Conservation (phyloP, 2,113 vertebrate genomes). For the Corythoichthys intestinalis region DNA sequence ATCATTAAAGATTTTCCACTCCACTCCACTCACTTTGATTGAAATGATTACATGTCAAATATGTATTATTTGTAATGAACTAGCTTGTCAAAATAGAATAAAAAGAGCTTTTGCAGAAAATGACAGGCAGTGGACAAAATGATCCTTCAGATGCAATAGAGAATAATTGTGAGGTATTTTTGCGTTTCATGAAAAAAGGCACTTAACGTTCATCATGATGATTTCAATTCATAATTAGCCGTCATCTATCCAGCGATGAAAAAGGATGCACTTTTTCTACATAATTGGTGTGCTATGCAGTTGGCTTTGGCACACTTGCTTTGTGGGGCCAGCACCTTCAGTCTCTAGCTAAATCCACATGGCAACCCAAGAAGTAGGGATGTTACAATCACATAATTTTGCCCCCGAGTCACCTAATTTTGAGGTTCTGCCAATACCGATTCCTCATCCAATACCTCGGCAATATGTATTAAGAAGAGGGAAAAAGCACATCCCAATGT, state of each 20-base stretch:
- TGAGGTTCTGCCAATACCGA: too few relatives aligned
- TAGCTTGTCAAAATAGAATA: constrained; percentile 10
- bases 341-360: not conserved
- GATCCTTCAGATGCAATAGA: not conserved
- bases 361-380: not conserved
- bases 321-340: not conserved
- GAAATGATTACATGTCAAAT: constrained; percentile 7
- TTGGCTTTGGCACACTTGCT: not conserved
- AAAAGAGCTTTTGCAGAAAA: not conserved
- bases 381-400: too few relatives aligned
- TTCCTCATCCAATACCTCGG: too few relatives aligned
- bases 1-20: not conserved
- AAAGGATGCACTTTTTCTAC: not conserved
- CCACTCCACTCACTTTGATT: not conserved
- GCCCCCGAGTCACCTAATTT: too few relatives aligned
- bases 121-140: not conserved
- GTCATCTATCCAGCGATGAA: not conserved
- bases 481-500: too few relatives aligned
- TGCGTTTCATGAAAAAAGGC: not conserved
- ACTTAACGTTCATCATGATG: not conserved
- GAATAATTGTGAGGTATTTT: not conserved
- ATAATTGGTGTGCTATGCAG: not conserved
- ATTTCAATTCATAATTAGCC: not conserved
- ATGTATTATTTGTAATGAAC: constrained; percentile 4
- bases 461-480: too few relatives aligned